phyloP scores from a whole-genome alignment of 2,888 invertebrate genomes.

The Agriopis aurantiaria region DNA sequence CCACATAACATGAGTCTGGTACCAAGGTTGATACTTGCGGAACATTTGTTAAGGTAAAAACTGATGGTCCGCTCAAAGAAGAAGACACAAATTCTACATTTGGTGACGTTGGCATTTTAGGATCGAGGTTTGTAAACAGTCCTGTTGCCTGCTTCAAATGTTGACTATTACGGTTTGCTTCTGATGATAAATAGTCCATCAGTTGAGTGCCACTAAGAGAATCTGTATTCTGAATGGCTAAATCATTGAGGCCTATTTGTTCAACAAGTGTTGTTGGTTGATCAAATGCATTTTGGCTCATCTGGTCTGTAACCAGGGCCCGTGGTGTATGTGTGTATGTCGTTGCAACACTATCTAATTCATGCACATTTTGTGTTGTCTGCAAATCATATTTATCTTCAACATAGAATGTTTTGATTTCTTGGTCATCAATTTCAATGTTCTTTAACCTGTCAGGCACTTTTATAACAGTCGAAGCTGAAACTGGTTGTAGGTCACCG shows the following conservation, averaged over 20 bases:
- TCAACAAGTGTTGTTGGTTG: not conserved
- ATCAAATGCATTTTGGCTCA: slow-evolving; percentile 1
- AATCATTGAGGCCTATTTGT: not conserved
- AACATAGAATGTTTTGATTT: slow-evolving; percentile 15
- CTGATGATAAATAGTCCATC: not conserved
- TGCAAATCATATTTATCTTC: not conserved
- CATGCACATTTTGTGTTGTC: not conserved
- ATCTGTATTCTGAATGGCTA: slow-evolving; percentile 10
- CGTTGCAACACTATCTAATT: not conserved
- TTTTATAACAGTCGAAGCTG: slow-evolving; percentile 61
- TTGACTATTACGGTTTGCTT: not conserved
- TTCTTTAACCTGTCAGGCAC: slow-evolving; percentile 50
- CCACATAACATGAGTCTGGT: not conserved
- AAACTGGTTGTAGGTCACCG: slow-evolving; percentile 62
- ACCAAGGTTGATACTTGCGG: not conserved
- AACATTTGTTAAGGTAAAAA: slow-evolving; percentile 12
- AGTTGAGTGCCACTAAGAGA: not conserved
- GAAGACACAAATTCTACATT: slow-evolving; percentile 12
- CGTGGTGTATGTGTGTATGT: not conserved
- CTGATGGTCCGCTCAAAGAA: slow-evolving; percentile 3
- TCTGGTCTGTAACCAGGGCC: slow-evolving; percentile 1
- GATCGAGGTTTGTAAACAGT: not conserved
- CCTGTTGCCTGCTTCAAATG: slow-evolving; percentile 11
- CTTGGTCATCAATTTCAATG: slow-evolving; percentile 5
- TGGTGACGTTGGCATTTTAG: slow-evolving; percentile 6